These are phyloP conservation scores for Centropristis striata DNA, from an alignment of 2,113 vertebrate species.

Conservation along the genomic window DNA sequence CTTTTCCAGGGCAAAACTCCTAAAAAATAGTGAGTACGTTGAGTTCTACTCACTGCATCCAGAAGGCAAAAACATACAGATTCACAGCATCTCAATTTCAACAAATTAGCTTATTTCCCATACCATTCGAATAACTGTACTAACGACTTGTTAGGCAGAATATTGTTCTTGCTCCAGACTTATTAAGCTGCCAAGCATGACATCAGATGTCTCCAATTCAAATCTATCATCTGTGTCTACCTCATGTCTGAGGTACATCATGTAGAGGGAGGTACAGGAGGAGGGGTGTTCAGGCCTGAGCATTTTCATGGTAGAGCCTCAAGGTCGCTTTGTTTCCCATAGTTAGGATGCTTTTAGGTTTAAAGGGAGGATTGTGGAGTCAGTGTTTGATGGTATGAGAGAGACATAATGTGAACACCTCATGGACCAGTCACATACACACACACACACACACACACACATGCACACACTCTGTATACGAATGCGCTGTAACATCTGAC, in stretches of 20 bases:
- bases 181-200: constrained; percentile 61
- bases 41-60: constrained; percentile 29
- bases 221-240: constrained; percentile 52
- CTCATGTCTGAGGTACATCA: constrained; percentile 43
- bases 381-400: constrained; percentile 21
- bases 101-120: constrained; percentile 61
- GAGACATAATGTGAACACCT: constrained; percentile 44
- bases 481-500: constrained; percentile 67
- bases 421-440: constrained; percentile 31
- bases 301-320: background rate
- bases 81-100: constrained; percentile 49
- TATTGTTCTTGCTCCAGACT: constrained; percentile 44
- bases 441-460: constrained; percentile 21
- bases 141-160: constrained; percentile 38
- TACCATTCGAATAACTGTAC: constrained; percentile 45
- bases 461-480: constrained; percentile 25
- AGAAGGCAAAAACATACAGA: constrained; percentile 48
- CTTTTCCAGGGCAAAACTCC: constrained; percentile 57
- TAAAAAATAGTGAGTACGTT: constrained; percentile 39
- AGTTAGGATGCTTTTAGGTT: constrained; percentile 25
- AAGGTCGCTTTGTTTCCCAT: constrained; percentile 10
- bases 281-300: background rate
- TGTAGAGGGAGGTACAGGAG: background rate
- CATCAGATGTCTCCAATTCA: constrained; percentile 54
- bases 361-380: constrained; percentile 40